Conservation (phyloP, 2,888 invertebrate genomes). For the Metallyticus violacea region DNA sequence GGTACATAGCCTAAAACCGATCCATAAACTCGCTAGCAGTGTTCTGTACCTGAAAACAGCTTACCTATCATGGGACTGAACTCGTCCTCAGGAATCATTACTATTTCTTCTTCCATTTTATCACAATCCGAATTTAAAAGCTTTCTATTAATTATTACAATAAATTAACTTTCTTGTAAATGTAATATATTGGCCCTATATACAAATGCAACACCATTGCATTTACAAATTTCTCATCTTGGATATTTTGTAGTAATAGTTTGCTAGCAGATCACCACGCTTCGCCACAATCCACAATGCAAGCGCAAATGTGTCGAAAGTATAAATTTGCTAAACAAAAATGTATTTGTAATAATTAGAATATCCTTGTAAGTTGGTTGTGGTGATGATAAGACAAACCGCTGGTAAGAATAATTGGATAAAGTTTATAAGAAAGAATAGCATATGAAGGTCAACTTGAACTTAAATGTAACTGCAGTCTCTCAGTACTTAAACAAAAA, state of each 20-base stretch:
- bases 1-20: constrained; percentile 16
- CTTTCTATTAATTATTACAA: not conserved
- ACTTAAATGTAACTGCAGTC: no score
- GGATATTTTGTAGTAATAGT: not conserved
- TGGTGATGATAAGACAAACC: no score
- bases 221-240: not conserved
- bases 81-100: constrained; percentile 20
- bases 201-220: not conserved
- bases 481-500: no score
- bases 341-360: no score
- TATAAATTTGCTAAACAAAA: not conserved
- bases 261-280: not conserved
- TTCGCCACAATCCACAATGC: not conserved
- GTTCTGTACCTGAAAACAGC: not conserved
- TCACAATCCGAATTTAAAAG: not conserved
- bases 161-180: not conserved
- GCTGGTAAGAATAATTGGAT: no score
- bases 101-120: constrained; percentile 23
- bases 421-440: no score
- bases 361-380: no score
- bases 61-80: constrained; percentile 11
- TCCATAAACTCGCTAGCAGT: not conserved
- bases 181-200: not conserved
- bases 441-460: no score
- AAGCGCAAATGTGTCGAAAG: not conserved